Conservation (phyloP, 2,113 vertebrate genomes). For the Seriola dumerili region DNA sequence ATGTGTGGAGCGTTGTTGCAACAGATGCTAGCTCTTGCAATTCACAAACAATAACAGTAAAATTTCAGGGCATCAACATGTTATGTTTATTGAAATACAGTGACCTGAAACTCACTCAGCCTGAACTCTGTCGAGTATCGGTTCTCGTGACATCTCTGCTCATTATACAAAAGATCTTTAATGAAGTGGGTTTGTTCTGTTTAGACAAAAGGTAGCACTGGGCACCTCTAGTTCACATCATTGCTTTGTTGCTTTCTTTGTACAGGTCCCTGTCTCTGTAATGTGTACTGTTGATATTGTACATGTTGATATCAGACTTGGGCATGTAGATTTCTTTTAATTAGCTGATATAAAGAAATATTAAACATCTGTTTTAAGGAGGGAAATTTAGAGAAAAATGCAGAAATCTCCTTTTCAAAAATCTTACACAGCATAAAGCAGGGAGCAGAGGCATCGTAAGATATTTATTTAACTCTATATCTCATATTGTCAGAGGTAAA, state of each 20-base stretch:
- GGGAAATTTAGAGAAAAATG: background rate
- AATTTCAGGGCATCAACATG: no score
- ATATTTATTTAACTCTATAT: background rate
- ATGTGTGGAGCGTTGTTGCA: no score
- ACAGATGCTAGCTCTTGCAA: no score
- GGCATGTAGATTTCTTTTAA: slow-evolving; percentile 5
- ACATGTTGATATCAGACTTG: slow-evolving; percentile 67
- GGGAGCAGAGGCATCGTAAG: background rate
- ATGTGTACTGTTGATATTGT: slow-evolving; percentile 56
- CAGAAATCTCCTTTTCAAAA: background rate
- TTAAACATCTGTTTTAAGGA: background rate
- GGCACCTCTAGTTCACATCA: slow-evolving; percentile 52
- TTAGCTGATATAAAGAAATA: background rate
- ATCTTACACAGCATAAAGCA: background rate
- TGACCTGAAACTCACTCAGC: no score
- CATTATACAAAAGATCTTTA: background rate
- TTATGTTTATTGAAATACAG: no score
- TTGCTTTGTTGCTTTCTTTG: slow-evolving; percentile 56
- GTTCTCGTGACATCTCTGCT: no score
- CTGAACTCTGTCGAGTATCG: no score
- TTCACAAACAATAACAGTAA: no score
- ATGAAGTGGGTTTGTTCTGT: background rate
- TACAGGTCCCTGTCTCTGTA: slow-evolving; percentile 54
- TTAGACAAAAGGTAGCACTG: slow-evolving; percentile 10
- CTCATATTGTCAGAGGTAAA: background rate